phyloP scores from a whole-genome alignment of 2,888 invertebrate species.

The Clistopyga incitator region DNA sequence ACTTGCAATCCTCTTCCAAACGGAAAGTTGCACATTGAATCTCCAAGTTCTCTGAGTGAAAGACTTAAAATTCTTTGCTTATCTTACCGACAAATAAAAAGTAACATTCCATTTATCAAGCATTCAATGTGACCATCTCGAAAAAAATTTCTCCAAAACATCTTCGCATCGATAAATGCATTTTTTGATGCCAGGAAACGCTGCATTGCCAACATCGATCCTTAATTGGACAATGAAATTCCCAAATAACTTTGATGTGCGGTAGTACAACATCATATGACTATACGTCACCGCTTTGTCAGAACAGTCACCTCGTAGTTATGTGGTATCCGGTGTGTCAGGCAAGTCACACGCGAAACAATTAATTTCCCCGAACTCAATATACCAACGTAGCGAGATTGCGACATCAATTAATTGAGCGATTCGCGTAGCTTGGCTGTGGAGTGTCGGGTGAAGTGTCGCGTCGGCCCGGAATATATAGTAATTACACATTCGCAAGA shows the following conservation, averaged over 20 bases:
- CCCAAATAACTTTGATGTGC: background rate
- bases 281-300: slow-evolving; percentile 28
- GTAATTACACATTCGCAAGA: slow-evolving; percentile 51
- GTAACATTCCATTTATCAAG: no score
- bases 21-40: background rate
- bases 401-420: slow-evolving; percentile 42
- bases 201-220: background rate
- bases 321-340: slow-evolving; percentile 8
- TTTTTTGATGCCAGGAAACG: no score
- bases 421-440: slow-evolving; percentile 1
- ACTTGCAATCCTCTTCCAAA: no score
- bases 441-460: slow-evolving; percentile 29
- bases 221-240: background rate
- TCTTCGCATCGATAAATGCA: no score
- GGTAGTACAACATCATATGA: background rate
- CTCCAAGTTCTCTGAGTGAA: no score
- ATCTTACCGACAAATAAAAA: no score
- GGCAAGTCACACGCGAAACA: background rate
- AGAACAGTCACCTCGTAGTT: slow-evolving; percentile 6
- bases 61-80: no score
- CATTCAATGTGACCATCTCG: no score
- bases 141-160: no score
- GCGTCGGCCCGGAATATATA: slow-evolving; percentile 23
- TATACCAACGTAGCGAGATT: slow-evolving; percentile 43
- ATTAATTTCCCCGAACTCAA: slow-evolving; percentile 45